Conservation (phyloP, 2,888 invertebrate genomes). For the Papilio elwesi region DNA sequence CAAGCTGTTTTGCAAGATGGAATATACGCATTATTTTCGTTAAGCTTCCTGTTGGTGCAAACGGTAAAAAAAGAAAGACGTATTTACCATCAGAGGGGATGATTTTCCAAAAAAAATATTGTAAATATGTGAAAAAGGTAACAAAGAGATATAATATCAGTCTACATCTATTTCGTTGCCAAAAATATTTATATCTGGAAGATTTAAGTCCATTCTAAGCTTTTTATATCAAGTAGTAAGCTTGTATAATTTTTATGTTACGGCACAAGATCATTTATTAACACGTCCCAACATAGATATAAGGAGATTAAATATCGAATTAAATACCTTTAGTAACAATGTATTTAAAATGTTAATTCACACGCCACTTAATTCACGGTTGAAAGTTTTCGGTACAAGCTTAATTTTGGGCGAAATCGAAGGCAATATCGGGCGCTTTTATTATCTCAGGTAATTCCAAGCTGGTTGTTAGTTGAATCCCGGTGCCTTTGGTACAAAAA, state of each 20-base stretch:
- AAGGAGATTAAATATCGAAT: neutral
- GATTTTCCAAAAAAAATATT: no score
- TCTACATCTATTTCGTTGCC: no score
- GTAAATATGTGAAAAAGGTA: no score
- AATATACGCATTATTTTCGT: no score
- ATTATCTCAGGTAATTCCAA: slow-evolving; percentile 38
- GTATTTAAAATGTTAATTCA: slow-evolving; percentile 28
- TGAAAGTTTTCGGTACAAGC: slow-evolving; percentile 33
- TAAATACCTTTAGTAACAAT: neutral
- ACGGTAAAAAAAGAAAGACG: no score
- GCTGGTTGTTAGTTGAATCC: slow-evolving; percentile 23
- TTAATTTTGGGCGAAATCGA: slow-evolving; percentile 39
- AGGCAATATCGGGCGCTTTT: slow-evolving; percentile 31
- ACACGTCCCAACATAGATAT: neutral
- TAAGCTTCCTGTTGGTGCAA: no score
- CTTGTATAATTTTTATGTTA: neutral
- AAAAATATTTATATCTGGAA: no score
- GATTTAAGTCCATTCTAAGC: no score
- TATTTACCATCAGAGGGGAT: no score
- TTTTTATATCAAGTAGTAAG: no score
- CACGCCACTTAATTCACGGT: slow-evolving; percentile 30
- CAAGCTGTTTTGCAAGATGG: no score
- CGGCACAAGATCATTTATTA: neutral
- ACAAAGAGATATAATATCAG: no score
- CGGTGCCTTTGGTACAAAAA: slow-evolving; percentile 41